These are phyloP conservation scores for Arnoldichthys spilopterus DNA, from an alignment of 2,797 vertebrate genomes.

Conservation along the genomic window DNA sequence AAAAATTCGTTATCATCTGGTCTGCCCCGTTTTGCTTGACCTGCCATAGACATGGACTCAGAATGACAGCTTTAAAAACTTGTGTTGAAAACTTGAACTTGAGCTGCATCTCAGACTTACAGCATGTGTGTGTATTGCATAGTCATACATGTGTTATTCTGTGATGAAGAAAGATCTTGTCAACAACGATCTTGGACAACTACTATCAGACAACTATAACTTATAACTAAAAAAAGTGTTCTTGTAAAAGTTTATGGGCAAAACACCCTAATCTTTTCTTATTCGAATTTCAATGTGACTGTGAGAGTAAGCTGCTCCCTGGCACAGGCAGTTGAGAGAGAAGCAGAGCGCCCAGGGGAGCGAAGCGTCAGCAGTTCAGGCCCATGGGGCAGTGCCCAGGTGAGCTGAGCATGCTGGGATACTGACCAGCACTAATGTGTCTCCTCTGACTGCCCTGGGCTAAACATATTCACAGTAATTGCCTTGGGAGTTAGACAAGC, in stretches of 20 bases:
- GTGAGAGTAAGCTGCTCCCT: constrained; percentile 50
- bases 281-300: constrained; percentile 42
- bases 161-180: no score
- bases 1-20: no score
- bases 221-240: not conserved
- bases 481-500: constrained; percentile 52
- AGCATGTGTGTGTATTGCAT: no score
- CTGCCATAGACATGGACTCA: no score
- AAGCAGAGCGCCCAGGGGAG: constrained; percentile 36
- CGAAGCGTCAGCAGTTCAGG: constrained; percentile 43
- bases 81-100: no score
- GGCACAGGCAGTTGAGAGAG: constrained; percentile 42
- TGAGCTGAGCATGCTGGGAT: constrained; percentile 60
- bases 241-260: constrained; percentile 15
- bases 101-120: no score
- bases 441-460: constrained; percentile 59
- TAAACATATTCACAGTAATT: constrained; percentile 58
- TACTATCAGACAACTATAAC: not conserved
- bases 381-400: constrained; percentile 55
- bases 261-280: constrained; percentile 14
- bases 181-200: not conserved
- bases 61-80: no score
- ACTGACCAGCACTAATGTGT: constrained; percentile 62
- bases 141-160: no score
- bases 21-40: no score